These are phyloP conservation scores for Chlorops oryzae DNA, from an alignment of 1,140 invertebrate genomes.

Conservation along the genomic window DNA sequence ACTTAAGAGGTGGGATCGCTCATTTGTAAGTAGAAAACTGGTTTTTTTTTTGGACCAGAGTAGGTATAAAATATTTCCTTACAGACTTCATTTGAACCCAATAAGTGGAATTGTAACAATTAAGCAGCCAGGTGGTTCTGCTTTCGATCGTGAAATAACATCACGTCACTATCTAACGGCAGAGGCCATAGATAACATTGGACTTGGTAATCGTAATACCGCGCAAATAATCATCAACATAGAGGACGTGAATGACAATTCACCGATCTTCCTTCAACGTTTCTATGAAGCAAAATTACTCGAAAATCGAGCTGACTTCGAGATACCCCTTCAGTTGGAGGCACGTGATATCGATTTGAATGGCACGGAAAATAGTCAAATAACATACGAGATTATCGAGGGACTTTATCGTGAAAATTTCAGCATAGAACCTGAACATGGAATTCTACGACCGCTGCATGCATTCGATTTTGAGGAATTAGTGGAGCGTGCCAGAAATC, in stretches of 20 bases:
- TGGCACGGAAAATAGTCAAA: slow-evolving; percentile 79
- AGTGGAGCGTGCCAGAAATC: slow-evolving; percentile 22
- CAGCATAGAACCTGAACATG: slow-evolving; percentile 67
- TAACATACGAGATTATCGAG: slow-evolving; percentile 73
- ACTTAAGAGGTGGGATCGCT: slow-evolving; percentile 66
- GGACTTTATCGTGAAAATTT: slow-evolving; percentile 74
- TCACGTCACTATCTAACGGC: slow-evolving; percentile 84
- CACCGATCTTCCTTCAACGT: slow-evolving; percentile 72
- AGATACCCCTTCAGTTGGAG: slow-evolving; percentile 68
- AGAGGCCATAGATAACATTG: slow-evolving; percentile 82
- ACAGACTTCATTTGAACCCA: slow-evolving; percentile 73
- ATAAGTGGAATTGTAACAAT: slow-evolving; percentile 78
- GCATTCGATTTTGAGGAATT: slow-evolving; percentile 76
- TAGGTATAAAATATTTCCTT: background rate
- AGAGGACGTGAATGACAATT: slow-evolving; percentile 84
- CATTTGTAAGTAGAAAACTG: slow-evolving; percentile 65
- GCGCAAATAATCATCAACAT: slow-evolving; percentile 80
- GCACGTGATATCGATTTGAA: slow-evolving; percentile 81
- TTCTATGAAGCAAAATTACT: slow-evolving; percentile 77
- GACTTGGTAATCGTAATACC: slow-evolving; percentile 80
- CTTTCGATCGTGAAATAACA: slow-evolving; percentile 82
- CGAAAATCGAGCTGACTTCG: slow-evolving; percentile 75
- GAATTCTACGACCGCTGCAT: slow-evolving; percentile 60
- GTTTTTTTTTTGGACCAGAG: background rate
- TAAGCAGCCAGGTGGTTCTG: slow-evolving; percentile 61